These are phyloP conservation scores for Orthosia incerta DNA, from an alignment of 2,888 invertebrate species.

Conservation along the genomic window DNA sequence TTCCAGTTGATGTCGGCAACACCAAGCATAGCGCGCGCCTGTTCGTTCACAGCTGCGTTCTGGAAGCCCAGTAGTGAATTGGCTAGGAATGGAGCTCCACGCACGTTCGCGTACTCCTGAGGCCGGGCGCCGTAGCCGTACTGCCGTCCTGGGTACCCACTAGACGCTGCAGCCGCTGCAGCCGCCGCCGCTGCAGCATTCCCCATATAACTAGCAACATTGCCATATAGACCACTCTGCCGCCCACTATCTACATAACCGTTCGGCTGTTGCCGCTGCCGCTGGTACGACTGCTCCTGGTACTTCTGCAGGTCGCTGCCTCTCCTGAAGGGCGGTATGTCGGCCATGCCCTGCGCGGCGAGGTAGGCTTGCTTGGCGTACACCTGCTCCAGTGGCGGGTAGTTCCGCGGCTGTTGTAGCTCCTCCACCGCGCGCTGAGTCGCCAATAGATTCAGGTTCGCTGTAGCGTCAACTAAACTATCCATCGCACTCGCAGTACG, in stretches of 20 bases:
- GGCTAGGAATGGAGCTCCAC: conserved; percentile 83
- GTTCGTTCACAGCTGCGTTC: conserved; percentile 89
- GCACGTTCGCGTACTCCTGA: conserved; percentile 76
- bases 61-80: conserved; percentile 88
- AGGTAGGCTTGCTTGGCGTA: conserved; percentile 68
- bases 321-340: conserved; percentile 78
- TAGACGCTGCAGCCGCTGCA: conserved; percentile 46
- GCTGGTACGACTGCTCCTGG: conserved; percentile 79
- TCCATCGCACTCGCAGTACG: conserved; percentile 79
- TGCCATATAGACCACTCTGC: conserved; percentile 67
- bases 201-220: conserved; percentile 58
- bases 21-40: conserved; percentile 89
- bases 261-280: conserved; percentile 78
- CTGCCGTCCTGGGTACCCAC: conserved; percentile 74
- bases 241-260: conserved; percentile 82
- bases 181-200: conserved; percentile 53
- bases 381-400: conserved; percentile 77
- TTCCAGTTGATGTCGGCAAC: conserved; percentile 92
- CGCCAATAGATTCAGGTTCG: conserved; percentile 79
- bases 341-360: conserved; percentile 76
- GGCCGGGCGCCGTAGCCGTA: conserved; percentile 77
- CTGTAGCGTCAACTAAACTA: conserved; percentile 81
- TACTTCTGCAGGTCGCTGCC: conserved; percentile 77
- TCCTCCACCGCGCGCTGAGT: conserved; percentile 76
- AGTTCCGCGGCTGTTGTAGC: conserved; percentile 72